Percentiles rank a stretch among this genome's conserved stretches.
Evolutionary conservation across 2,113 vertebrate species (phyloP).

Genomic region (Hydropotes inermis): DNA sequence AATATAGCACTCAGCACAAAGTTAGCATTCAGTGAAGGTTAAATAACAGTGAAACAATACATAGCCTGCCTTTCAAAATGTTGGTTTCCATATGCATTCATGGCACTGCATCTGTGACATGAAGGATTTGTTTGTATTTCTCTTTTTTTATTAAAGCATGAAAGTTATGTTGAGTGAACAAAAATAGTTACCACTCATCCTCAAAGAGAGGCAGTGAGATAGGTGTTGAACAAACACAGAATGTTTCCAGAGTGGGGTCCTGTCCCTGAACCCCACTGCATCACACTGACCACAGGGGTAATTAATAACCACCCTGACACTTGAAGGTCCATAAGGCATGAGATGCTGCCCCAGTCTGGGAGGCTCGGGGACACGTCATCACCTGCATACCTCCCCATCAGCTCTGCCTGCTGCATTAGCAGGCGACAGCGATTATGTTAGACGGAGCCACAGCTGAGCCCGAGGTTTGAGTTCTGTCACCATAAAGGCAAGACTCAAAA

Average conservation of each 20-base stretch:
- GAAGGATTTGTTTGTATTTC: conserved; percentile 23
- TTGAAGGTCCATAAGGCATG: not conserved
- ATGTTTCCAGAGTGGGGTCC: not conserved
- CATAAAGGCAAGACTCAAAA: conserved; percentile 41
- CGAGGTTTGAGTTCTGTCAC: conserved; percentile 55
- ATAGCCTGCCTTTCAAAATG: not conserved
- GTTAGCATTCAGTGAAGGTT: not conserved
- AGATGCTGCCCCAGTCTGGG: not conserved
- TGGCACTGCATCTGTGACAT: not conserved
- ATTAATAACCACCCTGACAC: conserved; percentile 38
- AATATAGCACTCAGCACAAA: not conserved
- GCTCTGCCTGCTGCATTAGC: conserved; percentile 13
- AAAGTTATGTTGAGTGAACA: not conserved
- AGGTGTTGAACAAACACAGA: not conserved
- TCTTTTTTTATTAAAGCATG: not conserved
- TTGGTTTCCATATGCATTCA: not conserved
- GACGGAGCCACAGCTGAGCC: conserved; percentile 49
- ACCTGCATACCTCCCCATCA: not conserved
- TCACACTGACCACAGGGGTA: not conserved
- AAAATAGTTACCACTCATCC: not conserved
- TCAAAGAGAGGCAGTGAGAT: not conserved
- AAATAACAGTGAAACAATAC: not conserved
- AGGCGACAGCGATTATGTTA: conserved; percentile 8
- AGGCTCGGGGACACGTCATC: not conserved
- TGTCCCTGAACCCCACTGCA: not conserved